These are phyloP conservation scores for Istiophorus platypterus DNA, from an alignment of 2,113 vertebrate species.

Conservation along the genomic window DNA sequence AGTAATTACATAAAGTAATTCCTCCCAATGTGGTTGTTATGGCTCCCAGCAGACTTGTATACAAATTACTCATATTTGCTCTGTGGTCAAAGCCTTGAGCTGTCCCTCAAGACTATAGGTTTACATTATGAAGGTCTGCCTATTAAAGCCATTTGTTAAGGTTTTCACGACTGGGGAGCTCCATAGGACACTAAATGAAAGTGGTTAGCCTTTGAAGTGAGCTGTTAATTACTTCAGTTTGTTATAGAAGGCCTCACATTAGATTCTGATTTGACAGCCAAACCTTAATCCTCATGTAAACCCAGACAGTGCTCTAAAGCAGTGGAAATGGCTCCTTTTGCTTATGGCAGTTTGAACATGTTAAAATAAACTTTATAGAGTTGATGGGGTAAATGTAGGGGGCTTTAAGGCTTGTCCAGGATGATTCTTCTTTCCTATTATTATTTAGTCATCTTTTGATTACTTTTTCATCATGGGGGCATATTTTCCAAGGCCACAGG, in stretches of 20 bases:
- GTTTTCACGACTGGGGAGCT: constrained; percentile 77
- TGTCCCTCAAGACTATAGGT: constrained; percentile 76
- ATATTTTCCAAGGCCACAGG: constrained; percentile 72
- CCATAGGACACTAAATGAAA: constrained; percentile 73
- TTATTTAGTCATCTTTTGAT: constrained; percentile 80
- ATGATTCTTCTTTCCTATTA: constrained; percentile 75
- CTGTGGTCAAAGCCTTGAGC: constrained; percentile 79
- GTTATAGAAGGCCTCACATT: constrained; percentile 73
- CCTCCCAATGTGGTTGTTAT: constrained; percentile 80
- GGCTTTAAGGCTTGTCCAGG: constrained; percentile 63
- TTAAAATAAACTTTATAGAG: no score
- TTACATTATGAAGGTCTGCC: constrained; percentile 82
- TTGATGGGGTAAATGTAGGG: constrained; percentile 64
- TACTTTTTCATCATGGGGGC: constrained; percentile 76
- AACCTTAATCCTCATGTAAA: constrained; percentile 73
- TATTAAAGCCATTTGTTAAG: constrained; percentile 86
- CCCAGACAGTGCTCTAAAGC: constrained; percentile 64
- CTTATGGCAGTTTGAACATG: constrained; percentile 59
- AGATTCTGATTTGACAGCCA: constrained; percentile 66
- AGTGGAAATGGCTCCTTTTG: constrained; percentile 68
- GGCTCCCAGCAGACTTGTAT: constrained; percentile 80
- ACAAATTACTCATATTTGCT: constrained; percentile 86
- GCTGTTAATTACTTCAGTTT: constrained; percentile 82
- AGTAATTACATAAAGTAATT: constrained; percentile 84
- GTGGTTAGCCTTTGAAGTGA: constrained; percentile 73